Conservation (phyloP, 2,888 invertebrate genomes). For the Ctenicera cuprea region DNA sequence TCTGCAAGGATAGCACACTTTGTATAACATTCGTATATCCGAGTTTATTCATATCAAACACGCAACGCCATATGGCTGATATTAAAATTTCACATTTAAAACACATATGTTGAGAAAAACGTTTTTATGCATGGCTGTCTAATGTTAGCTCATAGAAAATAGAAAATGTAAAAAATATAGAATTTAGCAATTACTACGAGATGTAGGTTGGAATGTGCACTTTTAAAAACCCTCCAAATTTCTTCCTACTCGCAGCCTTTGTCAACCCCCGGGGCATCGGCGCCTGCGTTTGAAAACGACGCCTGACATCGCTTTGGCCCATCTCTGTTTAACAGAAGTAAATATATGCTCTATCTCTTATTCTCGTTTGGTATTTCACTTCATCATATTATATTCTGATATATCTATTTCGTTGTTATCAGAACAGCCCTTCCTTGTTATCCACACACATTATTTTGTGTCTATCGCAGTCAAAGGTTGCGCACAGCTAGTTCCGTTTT, state of each 20-base stretch:
- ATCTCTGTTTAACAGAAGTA: slow-evolving; percentile 13
- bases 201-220: not conserved
- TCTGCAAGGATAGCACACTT: too few relatives aligned
- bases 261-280: slow-evolving; percentile 33
- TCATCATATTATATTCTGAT: slow-evolving; percentile 20
- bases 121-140: too few relatives aligned
- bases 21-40: too few relatives aligned
- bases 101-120: too few relatives aligned
- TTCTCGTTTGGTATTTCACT: slow-evolving; percentile 22
- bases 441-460: not conserved
- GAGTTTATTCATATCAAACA: too few relatives aligned
- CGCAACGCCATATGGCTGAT: too few relatives aligned
- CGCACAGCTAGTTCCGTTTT: slow-evolving; percentile 35
- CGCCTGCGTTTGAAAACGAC: slow-evolving; percentile 40
- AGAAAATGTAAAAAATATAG: too few relatives aligned
- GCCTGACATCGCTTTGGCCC: slow-evolving; percentile 29
- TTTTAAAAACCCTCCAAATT: slow-evolving; percentile 32
- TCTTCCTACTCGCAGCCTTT: slow-evolving; percentile 16
- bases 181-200: too few relatives aligned
- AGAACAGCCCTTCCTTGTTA: slow-evolving; percentile 15
- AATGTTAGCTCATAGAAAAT: too few relatives aligned
- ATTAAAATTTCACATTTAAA: too few relatives aligned
- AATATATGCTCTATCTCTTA: slow-evolving; percentile 3
- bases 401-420: slow-evolving; percentile 38
- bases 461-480: slow-evolving; percentile 32